Conservation (phyloP, 1,140 invertebrate genomes). For the Drosophila mayri region DNA sequence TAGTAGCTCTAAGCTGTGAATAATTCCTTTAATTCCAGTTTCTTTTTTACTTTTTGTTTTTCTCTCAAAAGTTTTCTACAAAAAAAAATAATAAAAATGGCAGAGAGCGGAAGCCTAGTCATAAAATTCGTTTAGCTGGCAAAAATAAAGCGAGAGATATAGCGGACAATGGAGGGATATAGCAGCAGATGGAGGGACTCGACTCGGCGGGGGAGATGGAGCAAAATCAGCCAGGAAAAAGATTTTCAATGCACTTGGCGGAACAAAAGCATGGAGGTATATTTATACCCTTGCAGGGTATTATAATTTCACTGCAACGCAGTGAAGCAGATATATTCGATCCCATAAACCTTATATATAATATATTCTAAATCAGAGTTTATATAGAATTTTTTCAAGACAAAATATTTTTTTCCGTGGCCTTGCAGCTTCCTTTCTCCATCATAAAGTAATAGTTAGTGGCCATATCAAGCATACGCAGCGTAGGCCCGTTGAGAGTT, state of each 20-base stretch:
- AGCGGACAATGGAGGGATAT: conserved; percentile 20
- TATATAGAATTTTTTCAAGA: not conserved
- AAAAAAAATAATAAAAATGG: conserved; percentile 16
- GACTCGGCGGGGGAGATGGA: too few relatives aligned
- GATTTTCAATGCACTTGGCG: conserved; percentile 14
- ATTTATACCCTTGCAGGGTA: too few relatives aligned
- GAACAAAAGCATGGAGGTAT: conserved; percentile 1
- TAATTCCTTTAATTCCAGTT: conserved; percentile 28
- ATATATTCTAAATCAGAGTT: too few relatives aligned
- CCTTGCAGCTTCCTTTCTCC: not conserved
- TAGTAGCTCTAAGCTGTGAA: conserved; percentile 22
- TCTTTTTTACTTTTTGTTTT: conserved; percentile 8
- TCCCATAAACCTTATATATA: too few relatives aligned
- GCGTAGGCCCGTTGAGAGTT: conserved; percentile 39
- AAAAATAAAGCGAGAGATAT: conserved; percentile 7
- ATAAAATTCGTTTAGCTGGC: conserved; percentile 35
- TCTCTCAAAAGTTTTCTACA: conserved; percentile 8
- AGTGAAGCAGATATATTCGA: too few relatives aligned
- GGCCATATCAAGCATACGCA: conserved; percentile 39
- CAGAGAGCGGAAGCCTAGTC: conserved; percentile 30
- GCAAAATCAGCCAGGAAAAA: not conserved
- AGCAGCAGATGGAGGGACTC: not conserved
- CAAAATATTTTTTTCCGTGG: not conserved
- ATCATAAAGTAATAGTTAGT: conserved; percentile 7
- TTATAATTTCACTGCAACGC: too few relatives aligned